Evolutionary conservation across 2,888 invertebrate genomes (phyloP), one percentile per base, ranked within the genome.

Genomic region (Mesochorus sp.): DNA sequence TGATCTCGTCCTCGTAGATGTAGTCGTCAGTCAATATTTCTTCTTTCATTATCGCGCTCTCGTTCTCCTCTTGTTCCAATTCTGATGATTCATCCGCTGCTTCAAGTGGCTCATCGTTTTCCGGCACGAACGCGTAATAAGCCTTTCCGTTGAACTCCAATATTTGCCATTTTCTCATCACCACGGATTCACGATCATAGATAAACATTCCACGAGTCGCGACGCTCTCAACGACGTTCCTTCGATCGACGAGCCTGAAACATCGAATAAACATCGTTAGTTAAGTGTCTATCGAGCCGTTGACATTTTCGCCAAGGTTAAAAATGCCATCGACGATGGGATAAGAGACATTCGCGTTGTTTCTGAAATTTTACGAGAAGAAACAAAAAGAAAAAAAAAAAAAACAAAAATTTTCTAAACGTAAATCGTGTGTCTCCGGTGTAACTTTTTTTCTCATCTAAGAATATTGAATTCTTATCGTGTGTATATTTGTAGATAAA

Each of bases 91-190:
- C 73, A 0, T 85, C 85, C n/a, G 21, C 5, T 0, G 85, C 82
- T 10, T 84, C 81, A 2, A 90, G 70, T 2, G 89, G 88, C 14
- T 71, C 68, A 14, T 88, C 89, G 51, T 86, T 86, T 76, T 89
- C 89, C 28, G 91, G 90, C 34, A 91, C 85, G 72, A 91, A 91
- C 2, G 90, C 91, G 80, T 91, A 91, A 84, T 90, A 91, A 0
- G 90, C 88, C 12, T 88, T 90, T 10, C 90, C 91, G 64, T 91
- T 89, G 70, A 90, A 91, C 47, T 91, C 91, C 74, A 91, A 82
- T 71, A 91, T 90, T 72, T 91, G 91, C 91, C 91, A 91, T 62
- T 90, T 90, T 68, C 85, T 87, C 91, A 91, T 91, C 8, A 89
- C 84, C 49, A 91, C 84, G 12, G 90, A 88, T 70, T 88, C 89